Conservation (phyloP, 2,888 invertebrate genomes). For the Ischnura elegans region DNA sequence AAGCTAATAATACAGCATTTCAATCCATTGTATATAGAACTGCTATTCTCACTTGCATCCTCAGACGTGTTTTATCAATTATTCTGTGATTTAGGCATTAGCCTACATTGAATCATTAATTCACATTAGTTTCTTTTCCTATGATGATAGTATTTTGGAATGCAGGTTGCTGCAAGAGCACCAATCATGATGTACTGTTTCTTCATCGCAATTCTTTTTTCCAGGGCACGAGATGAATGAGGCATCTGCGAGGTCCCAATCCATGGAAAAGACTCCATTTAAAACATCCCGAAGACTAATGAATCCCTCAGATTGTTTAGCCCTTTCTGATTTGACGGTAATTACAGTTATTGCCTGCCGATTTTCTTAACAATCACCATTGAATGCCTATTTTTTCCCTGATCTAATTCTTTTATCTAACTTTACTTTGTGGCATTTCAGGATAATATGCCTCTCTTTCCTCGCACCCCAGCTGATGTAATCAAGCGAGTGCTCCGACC, state of each 20-base stretch:
- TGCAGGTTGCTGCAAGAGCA: too few species aligned
- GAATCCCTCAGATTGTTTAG: neutral
- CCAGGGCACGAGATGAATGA: neutral
- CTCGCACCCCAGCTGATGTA: slow-evolving; percentile 27
- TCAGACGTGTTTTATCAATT: too few species aligned
- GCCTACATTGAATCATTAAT: too few species aligned
- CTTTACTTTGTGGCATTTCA: neutral
- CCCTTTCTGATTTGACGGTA: slow-evolving; percentile 43
- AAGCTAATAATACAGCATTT: too few species aligned
- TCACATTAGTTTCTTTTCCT: too few species aligned
- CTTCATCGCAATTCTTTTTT: neutral
- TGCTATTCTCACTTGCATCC: too few species aligned
- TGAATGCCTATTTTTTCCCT: neutral
- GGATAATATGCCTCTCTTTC: slow-evolving; percentile 5
- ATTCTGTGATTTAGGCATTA: too few species aligned
- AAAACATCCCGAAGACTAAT: slow-evolving; percentile 31
- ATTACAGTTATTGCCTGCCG: neutral
- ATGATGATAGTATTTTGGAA: too few species aligned
- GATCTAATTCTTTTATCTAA: neutral
- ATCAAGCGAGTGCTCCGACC: slow-evolving; percentile 55
- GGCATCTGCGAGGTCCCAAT: neutral
- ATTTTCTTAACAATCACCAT: neutral
- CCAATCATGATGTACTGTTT: too few species aligned
- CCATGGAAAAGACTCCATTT: slow-evolving; percentile 25
- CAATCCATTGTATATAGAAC: too few species aligned